Percentiles rank a stretch among this genome's conserved stretches.
Conservation (phyloP, 1,140 invertebrate genomes). For the Ruditapes philippinarum region DNA sequence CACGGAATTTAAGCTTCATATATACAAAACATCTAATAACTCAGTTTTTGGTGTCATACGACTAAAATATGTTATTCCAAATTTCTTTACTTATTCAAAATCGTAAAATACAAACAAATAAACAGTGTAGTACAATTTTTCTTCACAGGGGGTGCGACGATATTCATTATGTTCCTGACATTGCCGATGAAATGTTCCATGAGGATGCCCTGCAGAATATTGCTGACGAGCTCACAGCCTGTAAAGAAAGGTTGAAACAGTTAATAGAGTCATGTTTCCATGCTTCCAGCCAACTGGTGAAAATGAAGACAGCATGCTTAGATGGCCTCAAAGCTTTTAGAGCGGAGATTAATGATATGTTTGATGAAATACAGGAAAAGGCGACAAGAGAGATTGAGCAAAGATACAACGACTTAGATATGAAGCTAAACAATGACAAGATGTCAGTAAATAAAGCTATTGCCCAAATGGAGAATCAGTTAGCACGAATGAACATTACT, state of each 20-base stretch:
- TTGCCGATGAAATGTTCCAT: neutral
- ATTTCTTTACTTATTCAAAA: no score
- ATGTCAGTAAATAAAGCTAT: neutral
- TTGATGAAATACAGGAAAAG: constrained; percentile 24
- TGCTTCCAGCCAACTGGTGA: neutral
- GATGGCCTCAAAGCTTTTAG: neutral
- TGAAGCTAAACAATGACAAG: neutral
- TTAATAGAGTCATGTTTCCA: neutral
- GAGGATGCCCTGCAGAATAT: neutral
- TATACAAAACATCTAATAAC: no score
- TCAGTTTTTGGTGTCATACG: no score
- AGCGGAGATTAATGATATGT: constrained; percentile 12
- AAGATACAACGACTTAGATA: neutral
- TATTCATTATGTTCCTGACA: constrained; percentile 54
- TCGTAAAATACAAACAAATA: no score
- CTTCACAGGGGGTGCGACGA: constrained; percentile 26
- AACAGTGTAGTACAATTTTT: no score
- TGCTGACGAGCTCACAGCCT: neutral
- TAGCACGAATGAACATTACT: neutral
- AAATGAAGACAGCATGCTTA: neutral
- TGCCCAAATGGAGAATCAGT: neutral
- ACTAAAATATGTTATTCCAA: no score
- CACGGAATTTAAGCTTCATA: no score
- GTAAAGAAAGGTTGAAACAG: neutral
- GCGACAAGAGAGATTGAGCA: neutral